Evolutionary conservation across 2,113 vertebrate species (phyloP).

Genomic region (Mesocricetus auratus): DNA sequence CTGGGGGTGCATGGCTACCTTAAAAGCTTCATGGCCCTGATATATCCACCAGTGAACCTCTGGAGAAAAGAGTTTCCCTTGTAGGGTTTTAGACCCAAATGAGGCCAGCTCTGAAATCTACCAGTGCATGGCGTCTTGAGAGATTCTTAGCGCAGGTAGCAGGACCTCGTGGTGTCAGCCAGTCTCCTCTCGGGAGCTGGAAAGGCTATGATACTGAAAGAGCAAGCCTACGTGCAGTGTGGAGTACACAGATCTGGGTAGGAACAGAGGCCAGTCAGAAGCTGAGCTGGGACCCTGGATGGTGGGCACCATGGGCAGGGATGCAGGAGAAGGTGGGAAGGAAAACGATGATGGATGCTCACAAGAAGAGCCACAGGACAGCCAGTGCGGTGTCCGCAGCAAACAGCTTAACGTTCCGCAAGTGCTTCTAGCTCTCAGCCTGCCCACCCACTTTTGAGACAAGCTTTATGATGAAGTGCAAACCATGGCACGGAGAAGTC

Average conservation of each 20-base stretch:
- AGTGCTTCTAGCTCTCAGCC: rapidly evolving
- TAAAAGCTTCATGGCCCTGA: not conserved
- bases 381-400: rapidly evolving
- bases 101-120: not conserved
- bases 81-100: rapidly evolving
- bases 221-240: rapidly evolving
- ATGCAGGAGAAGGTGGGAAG: not conserved
- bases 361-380: not conserved
- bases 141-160: not conserved
- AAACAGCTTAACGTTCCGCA: not conserved
- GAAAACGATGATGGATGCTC: not conserved
- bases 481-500: not conserved
- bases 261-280: rapidly evolving
- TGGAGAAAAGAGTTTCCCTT: not conserved
- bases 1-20: not conserved
- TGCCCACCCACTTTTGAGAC: not conserved
- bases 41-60: not conserved
- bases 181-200: rapidly evolving
- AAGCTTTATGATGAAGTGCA: not conserved
- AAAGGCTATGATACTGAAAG: rapidly evolving
- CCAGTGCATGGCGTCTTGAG: rapidly evolving
- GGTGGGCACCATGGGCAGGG: rapidly evolving
- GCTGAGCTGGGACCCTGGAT: rapidly evolving
- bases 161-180: not conserved
- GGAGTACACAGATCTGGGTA: rapidly evolving